Evolutionary conservation across 2,797 vertebrate genomes (phyloP), one percentile per base, ranked within the genome.

Genomic region (Danio choprae): DNA sequence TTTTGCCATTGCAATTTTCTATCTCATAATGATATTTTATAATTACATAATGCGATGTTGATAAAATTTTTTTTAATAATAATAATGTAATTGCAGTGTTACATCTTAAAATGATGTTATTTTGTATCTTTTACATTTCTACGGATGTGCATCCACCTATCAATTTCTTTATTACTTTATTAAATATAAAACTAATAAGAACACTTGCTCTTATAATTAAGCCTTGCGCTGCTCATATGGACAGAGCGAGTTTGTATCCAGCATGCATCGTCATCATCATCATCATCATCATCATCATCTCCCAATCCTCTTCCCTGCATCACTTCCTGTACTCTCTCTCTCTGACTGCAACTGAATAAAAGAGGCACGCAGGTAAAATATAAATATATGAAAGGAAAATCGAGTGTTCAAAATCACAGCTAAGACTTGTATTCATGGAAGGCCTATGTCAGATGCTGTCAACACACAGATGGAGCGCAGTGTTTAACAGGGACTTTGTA

Each of bases 371-470:
- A 38, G 40, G 41, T 18, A 56, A 56, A 86, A 85, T 83, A 74
- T 82, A 83, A 18, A 41, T 29, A 58, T 59, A 44, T 59, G 63
- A 64, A 62, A 40, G 53, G 1, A 85, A 77, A 83, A 81, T 74
- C 83, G 58, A 77, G 71, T 55, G 87, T 84, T 86, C 85, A 86
- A 87, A 85, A 58, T 73, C 86, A 50, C 7, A 69, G 65, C 43
- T 40, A 41, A 70, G 64, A 70, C 44, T 43, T 44, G 16, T 69
- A 58, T 78, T 60, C 5, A 16, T 51, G 56, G 44, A 69, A 78
- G 53, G 55, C 46, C 46, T 4, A 58, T 70, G n/a, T 70, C 65
- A 60, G 65, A 78, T 50, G 58, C 67, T 43, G 77, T 62, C 77
- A 67, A 70, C 65, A 50, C 18, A 62, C 77, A 79, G 77, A 79